These are phyloP conservation scores for Plusia festucae DNA, from an alignment of 2,888 invertebrate species.

Conservation along the genomic window DNA sequence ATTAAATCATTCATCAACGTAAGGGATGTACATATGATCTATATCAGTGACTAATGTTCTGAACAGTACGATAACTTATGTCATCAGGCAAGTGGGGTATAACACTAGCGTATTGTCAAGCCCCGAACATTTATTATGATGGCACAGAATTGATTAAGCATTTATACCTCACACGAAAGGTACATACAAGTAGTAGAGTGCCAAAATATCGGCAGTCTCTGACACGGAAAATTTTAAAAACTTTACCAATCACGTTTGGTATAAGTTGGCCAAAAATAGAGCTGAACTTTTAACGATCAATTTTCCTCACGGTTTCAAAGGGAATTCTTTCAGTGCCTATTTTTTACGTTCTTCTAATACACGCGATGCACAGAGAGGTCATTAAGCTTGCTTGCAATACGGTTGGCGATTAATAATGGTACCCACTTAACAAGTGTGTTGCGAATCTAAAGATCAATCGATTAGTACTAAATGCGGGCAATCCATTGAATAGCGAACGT, in stretches of 20 bases:
- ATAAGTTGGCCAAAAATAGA: neutral
- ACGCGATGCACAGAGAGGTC: neutral
- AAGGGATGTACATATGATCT: conserved; percentile 31
- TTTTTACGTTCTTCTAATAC: conserved; percentile 1
- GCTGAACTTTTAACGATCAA: conserved; percentile 26
- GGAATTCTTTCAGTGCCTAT: conserved; percentile 15
- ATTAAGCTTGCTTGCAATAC: neutral
- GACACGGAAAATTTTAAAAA: conserved; percentile 6
- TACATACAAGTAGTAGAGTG: neutral
- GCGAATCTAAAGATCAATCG: conserved; percentile 29
- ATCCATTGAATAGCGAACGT: conserved; percentile 61
- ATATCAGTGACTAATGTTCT: conserved; percentile 48
- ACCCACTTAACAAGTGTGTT: conserved; percentile 12
- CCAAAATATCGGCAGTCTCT: neutral
- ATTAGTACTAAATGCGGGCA: conserved; percentile 56
- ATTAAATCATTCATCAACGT: conserved; percentile 6
- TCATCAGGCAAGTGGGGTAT: conserved; percentile 41
- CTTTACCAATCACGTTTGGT: neutral
- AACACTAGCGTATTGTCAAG: conserved; percentile 20
- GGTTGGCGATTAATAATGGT: neutral
- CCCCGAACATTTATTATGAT: conserved; percentile 30
- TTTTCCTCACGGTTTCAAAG: conserved; percentile 27
- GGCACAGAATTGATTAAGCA: neutral
- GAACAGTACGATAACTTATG: conserved; percentile 43
- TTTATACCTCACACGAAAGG: neutral